Evolutionary conservation across 2,888 invertebrate species (phyloP), one percentile per base, ranked within the genome.

Genomic region (Shargacucullia verbasci): DNA sequence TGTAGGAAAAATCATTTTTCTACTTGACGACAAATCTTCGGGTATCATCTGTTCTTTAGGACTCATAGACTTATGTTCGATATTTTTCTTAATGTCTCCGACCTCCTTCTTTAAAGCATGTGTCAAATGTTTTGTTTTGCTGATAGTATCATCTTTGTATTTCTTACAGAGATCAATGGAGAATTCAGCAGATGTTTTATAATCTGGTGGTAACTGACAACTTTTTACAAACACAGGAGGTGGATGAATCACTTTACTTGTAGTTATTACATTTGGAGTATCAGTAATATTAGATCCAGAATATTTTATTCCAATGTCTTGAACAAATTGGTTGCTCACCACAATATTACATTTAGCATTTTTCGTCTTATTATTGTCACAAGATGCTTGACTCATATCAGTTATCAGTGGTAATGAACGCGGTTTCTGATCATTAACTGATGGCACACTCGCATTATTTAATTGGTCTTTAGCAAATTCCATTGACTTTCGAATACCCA

Each of bases 381-480:
- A n/a, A 15, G 9, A 41, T 27, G 10, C n/a, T 29, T 47, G 48
- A 45, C 7, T 25, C 15, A 35, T 29, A 56, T 46, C 31, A 15
- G 49, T 70, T n/a, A 76, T 45, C 57, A 73, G 56, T 57, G 80
- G 73, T 79, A 83, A 80, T 71, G 83, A 71, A 39, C 59, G 49
- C 35, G 52, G 50, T 53, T 53, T 7, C 9, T 29, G 47, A 63
- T 81, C 76, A 74, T 83, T 84, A 82, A 71, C 55, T 81, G 78
- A 79, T 83, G 78, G 48, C 20, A 55, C 7, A 50, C 44, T 39
- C 56, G 59, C 62, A 80, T 81, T 81, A 82, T 70, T 81, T 78
- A 82, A 79, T 81, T 76, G 78, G 40, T 81, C 74, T 62, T 80
- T 80, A 67, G 57, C 55, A 52, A 71, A 66, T 69, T 76, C 72